phyloP scores from a whole-genome alignment of 2,113 vertebrate species.

The Ameiurus melas region DNA sequence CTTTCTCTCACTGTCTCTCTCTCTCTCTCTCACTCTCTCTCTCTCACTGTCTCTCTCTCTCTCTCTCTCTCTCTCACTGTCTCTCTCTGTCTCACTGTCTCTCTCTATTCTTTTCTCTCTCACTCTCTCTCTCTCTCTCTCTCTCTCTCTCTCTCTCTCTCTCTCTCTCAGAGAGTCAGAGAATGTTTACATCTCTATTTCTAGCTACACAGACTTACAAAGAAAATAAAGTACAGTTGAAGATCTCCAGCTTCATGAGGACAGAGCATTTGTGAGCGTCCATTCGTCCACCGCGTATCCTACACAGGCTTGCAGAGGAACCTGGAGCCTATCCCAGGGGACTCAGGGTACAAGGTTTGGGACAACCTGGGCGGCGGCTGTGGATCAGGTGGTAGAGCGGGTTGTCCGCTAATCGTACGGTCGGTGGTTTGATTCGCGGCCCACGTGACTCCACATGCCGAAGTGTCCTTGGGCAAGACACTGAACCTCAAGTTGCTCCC shows the following conservation, averaged over 20 bases:
- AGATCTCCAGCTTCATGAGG: neutral
- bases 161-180: neutral
- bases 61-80: neutral
- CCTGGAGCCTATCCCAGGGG: no score
- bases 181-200: constrained; percentile 27
- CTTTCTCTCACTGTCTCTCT: constrained; percentile 19
- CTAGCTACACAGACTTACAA: constrained; percentile 33
- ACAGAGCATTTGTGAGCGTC: neutral
- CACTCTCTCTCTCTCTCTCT: constrained; percentile 12
- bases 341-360: no score
- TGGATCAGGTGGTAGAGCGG: no score
- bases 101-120: neutral
- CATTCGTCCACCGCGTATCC: no score
- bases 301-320: no score
- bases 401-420: no score
- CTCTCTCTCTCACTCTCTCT: neutral
- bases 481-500: no score
- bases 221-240: neutral
- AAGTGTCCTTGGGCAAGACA: no score
- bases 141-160: neutral
- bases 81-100: constrained; percentile 21
- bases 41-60: constrained; percentile 17
- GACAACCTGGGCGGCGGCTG: no score
- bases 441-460: no score
- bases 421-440: no score